Base-by-base conservation (phyloP, 2,797 vertebrate genomes). In the Sebastolobus altivelis region DNA sequence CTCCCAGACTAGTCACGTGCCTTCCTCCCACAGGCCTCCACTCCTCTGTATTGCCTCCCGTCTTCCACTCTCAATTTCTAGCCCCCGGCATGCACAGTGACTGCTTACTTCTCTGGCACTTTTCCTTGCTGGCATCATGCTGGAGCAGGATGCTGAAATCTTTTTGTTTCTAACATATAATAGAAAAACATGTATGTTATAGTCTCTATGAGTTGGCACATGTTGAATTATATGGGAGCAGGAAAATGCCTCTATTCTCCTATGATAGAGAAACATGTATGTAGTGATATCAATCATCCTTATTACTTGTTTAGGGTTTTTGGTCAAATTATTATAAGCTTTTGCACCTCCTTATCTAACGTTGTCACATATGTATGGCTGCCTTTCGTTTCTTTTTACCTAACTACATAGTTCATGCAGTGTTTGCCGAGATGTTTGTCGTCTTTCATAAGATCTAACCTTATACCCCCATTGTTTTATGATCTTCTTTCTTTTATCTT, bases 1-100 rank as follows among this genome's bases (percentile, higher is more conserved):
- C 86, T 90, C 81, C 79, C 77, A 62, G 75, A 80, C 74, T 29
- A 18, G 81, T 92, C 93, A 92, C 82, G 31, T 85, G 88, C 87
- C 80, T 65, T 77, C 84, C 85, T 87, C 91, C 90, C 75, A 89
- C 86, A 80, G 72, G 68, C 85, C 49, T 89, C 73, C 63, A 66
- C 82, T 89, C 59, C 38, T 80, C 80, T 83, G 35, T 81, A 55
- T 79, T 61, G 65, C 85, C 76, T 81, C 68, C 63, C 74, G 67
- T 81, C 63, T 40, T 75, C 35, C 72, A 76, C 69, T 85, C 69
- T 61, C 69, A 61, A 4, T 83, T 79, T 82, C 66, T 68, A 10
- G 58, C 63, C 65, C 63, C 29, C 63, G 3, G 54, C 52, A 58
- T 75, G 22, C 20, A 67, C 31, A 65, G 25, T 75, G n/a, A 9